Conservation (phyloP, 2,113 vertebrate genomes). For the Peromyscus polionotus region DNA sequence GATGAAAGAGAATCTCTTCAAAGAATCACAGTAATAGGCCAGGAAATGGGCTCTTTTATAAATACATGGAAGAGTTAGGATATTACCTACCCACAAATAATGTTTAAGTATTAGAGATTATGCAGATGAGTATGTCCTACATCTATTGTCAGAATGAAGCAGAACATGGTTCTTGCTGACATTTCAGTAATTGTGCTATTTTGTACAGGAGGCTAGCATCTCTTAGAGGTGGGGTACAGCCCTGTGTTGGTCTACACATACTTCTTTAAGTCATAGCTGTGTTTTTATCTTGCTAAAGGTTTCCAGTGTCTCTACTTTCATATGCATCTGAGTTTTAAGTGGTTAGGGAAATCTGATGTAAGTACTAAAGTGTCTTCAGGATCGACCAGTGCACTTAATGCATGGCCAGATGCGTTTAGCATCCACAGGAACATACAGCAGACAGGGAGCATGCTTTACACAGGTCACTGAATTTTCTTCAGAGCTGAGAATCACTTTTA, state of each 20-base stretch:
- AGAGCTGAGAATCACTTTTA: slow-evolving; percentile 81
- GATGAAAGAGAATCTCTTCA: slow-evolving; percentile 55
- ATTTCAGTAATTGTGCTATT: slow-evolving; percentile 25
- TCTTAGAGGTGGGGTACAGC: background rate
- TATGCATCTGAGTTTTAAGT: slow-evolving; percentile 65
- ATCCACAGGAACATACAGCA: slow-evolving; percentile 63
- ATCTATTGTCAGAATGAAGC: background rate
- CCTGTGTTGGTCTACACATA: slow-evolving; percentile 25
- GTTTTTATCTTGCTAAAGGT: slow-evolving; percentile 30
- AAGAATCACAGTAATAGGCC: background rate
- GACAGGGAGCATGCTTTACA: slow-evolving; percentile 76
- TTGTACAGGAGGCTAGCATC: background rate
- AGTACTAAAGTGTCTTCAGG: slow-evolving; percentile 76
- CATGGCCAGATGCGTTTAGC: slow-evolving; percentile 78
- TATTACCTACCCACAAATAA: slow-evolving; percentile 13
- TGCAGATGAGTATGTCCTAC: background rate
- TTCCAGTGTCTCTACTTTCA: slow-evolving; percentile 56
- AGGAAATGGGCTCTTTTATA: slow-evolving; percentile 34
- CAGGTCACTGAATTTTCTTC: slow-evolving; percentile 87
- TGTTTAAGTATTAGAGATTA: slow-evolving; percentile 42
- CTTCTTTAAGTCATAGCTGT: slow-evolving; percentile 65
- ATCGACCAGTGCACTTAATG: slow-evolving; percentile 72
- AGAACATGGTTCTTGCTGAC: background rate
- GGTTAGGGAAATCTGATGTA: slow-evolving; percentile 68
- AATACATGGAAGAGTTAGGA: background rate